Base-by-base conservation (phyloP, 2,797 vertebrate species). In the Pipistrellus nathusii region DNA sequence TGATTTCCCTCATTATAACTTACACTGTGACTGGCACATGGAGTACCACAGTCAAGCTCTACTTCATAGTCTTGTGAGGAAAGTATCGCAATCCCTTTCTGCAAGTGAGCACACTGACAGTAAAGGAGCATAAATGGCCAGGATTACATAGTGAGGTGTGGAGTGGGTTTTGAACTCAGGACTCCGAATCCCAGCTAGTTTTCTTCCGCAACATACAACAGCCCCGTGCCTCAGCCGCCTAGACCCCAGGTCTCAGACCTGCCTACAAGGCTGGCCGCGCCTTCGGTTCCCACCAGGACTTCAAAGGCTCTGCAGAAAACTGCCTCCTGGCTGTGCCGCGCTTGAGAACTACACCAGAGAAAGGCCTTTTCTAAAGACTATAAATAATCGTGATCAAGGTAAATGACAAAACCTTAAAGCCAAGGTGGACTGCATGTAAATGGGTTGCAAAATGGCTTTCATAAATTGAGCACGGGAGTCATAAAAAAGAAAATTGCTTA, bases 401-500 rank as follows among this genome's bases (percentile, higher is more conserved):
- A 94, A 88, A 85, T 95, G 95, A 95, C 89, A 93, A 13, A 23
- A 59, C 96, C 90, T 96, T 96, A 85, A 91, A 97, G 93, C 94
- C 97, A 95, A 97, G 94, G 95, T 97, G 96, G 96, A 86, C 94
- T 96, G 90, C 96, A 97, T 97, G 94, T 96, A 97, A 96, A 97
- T 96, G 94, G 94, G 75, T 96, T 96, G 92, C 94, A 97, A 97
- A 97, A 96, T 96, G 95, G 95, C 95, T 97, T 96, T 97, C 94
- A 96, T 97, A 95, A 95, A 97, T 95, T 96, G 96, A 97, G 95
- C 90, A 96, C 41, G 1, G 94, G 96, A 96, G 95, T 97, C 95
- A 96, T 96, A 96, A 97, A 96, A 97, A 93, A 92, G 96, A 95
- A 97, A 97, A 97, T 97, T 95, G 95, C 94, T 93, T 94, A 96